Evolutionary conservation across 2,888 invertebrate species (phyloP).

Genomic region (Eretmocerus hayati): DNA sequence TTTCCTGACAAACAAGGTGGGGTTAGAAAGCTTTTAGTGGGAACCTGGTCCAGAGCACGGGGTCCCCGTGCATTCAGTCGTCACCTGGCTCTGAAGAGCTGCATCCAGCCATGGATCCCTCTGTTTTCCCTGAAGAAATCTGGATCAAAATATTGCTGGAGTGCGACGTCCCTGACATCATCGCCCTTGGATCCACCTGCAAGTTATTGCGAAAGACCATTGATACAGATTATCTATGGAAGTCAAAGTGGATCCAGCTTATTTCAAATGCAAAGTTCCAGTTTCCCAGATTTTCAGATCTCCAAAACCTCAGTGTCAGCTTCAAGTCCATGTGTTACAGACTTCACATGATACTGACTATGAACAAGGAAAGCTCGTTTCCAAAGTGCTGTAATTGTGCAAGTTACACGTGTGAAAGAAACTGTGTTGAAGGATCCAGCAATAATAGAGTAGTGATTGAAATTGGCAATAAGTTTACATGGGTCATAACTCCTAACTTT

Average conservation of each 20-base stretch:
- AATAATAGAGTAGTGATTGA: constrained; percentile 45
- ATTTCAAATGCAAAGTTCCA: constrained; percentile 42
- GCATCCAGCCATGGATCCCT: constrained; percentile 48
- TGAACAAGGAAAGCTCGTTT: constrained; percentile 34
- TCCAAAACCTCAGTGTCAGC: constrained; percentile 40
- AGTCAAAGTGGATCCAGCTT: constrained; percentile 44
- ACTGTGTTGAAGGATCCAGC: constrained; percentile 42
- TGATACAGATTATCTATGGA: constrained; percentile 45
- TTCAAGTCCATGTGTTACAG: constrained; percentile 45
- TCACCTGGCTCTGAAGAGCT: no score
- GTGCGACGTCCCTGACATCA: constrained; percentile 46
- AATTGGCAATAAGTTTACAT: constrained; percentile 46
- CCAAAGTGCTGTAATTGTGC: constrained; percentile 44
- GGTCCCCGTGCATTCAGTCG: no score
- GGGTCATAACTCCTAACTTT: constrained; percentile 44
- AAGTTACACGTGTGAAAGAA: constrained; percentile 43
- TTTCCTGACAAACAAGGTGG: no score
- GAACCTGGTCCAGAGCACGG: no score
- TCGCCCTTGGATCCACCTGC: constrained; percentile 45
- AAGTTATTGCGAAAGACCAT: constrained; percentile 44
- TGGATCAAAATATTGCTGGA: constrained; percentile 46
- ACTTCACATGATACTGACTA: constrained; percentile 40
- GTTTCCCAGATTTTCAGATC: constrained; percentile 43
- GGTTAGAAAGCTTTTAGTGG: no score
- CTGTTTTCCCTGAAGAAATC: constrained; percentile 45